A percentile compares a stretch with the other conserved stretches of the same genome.
These are phyloP conservation scores for Amiota minor DNA, from an alignment of 2,888 invertebrate genomes.

Conservation along the genomic window DNA sequence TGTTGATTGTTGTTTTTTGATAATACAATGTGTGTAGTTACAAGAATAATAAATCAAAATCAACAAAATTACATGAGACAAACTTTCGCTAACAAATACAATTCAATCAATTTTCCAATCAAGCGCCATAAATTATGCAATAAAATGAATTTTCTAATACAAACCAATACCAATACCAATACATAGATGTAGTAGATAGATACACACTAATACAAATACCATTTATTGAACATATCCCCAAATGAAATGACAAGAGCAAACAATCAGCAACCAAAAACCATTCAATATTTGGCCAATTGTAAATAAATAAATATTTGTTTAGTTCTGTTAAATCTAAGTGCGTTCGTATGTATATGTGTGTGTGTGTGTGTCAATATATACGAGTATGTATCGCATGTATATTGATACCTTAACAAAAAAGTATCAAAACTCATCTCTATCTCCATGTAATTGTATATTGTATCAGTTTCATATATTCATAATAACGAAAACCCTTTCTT, in stretches of 20 bases:
- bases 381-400: too few species aligned
- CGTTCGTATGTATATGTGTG: too few species aligned
- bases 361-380: too few species aligned
- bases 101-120: slow-evolving; percentile 40
- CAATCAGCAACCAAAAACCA: slow-evolving; percentile 17
- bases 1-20: not conserved
- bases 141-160: slow-evolving; percentile 28
- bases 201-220: slow-evolving; percentile 20
- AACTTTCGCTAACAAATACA: slow-evolving; percentile 25
- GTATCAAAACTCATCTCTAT: too few species aligned
- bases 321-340: not conserved
- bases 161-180: slow-evolving; percentile 30
- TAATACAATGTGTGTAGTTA: not conserved
- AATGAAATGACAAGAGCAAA: slow-evolving; percentile 26
- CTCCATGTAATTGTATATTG: not conserved
- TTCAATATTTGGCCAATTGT: slow-evolving; percentile 23
- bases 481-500: not conserved
- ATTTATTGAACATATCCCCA: not conserved
- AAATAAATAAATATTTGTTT: slow-evolving; percentile 31
- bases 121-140: slow-evolving; percentile 43
- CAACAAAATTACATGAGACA: slow-evolving; percentile 32
- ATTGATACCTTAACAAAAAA: too few species aligned
- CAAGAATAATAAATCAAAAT: slow-evolving; percentile 30
- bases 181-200: slow-evolving; percentile 23
- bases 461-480: slow-evolving; percentile 19